Conservation (phyloP, 2,113 vertebrate species). For the Thryonomys swinderianus region DNA sequence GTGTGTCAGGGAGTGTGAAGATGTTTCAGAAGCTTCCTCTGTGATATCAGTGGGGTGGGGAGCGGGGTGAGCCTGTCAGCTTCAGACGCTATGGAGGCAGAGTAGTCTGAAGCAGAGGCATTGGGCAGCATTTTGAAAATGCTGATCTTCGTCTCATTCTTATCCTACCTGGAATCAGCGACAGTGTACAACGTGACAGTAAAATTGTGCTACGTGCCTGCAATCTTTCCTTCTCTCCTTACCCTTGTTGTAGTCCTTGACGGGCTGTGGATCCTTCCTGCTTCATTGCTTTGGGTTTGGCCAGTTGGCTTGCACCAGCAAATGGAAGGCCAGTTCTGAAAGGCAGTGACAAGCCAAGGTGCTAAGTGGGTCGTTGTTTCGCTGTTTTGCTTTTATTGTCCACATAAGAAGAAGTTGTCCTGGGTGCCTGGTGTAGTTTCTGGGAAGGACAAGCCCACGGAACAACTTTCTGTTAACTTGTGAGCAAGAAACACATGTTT, state of each 20-base stretch:
- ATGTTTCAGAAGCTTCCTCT: background rate
- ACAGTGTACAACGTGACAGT: background rate
- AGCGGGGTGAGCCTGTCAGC: background rate
- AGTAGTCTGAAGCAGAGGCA: background rate
- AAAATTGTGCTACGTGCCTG: background rate
- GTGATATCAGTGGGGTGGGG: background rate
- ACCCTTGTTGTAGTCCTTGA: background rate
- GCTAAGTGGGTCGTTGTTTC: background rate
- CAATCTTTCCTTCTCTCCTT: background rate
- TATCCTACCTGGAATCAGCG: rapidly evolving
- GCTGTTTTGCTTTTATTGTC: background rate
- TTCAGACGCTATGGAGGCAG: background rate
- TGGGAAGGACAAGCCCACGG: background rate
- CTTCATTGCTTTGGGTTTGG: background rate
- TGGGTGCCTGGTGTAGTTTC: background rate
- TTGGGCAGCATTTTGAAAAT: background rate
- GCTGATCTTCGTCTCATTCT: background rate
- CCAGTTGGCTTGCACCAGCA: background rate
- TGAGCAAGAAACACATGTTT: background rate
- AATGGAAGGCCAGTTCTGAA: background rate
- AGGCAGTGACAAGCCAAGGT: background rate
- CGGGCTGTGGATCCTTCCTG: rapidly evolving
- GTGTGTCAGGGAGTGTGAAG: background rate
- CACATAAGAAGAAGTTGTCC: background rate
- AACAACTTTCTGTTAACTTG: background rate